Percentiles rank a stretch among this genome's conserved stretches.
phyloP scores from a whole-genome alignment of 1,140 invertebrate genomes.

The Drosophila orena region DNA sequence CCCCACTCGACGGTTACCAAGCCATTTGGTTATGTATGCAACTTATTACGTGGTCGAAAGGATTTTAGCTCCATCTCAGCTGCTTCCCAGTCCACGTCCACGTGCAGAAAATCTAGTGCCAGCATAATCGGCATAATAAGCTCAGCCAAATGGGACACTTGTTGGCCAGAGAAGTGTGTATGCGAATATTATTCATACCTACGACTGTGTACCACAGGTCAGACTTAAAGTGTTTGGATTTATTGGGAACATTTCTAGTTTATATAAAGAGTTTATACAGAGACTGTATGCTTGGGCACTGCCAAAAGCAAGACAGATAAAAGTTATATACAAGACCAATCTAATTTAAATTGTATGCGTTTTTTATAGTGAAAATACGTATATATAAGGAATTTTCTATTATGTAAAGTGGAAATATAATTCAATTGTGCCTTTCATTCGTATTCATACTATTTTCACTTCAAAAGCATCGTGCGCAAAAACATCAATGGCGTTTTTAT shows the following conservation, averaged over 20 bases:
- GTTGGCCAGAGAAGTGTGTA: slow-evolving; percentile 4
- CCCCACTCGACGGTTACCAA: slow-evolving; percentile 16
- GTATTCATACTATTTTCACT: neutral
- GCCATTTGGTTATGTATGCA: slow-evolving; percentile 46
- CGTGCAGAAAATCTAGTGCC: slow-evolving; percentile 17
- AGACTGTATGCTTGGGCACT: too few species aligned
- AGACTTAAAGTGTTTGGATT: slow-evolving; percentile 5
- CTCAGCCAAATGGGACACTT: slow-evolving; percentile 33
- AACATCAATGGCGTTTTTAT: slow-evolving; percentile 30
- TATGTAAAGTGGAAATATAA: too few species aligned
- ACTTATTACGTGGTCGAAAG: slow-evolving; percentile 39
- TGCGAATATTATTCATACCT: neutral
- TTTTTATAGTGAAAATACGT: too few species aligned
- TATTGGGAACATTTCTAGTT: neutral
- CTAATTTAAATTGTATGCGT: too few species aligned
- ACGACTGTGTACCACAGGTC: neutral
- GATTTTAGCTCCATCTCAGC: slow-evolving; percentile 15
- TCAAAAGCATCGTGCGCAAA: neutral
- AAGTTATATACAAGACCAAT: too few species aligned
- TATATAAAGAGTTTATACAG: too few species aligned
- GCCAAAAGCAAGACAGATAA: too few species aligned
- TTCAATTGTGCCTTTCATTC: too few species aligned
- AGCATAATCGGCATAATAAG: slow-evolving; percentile 8
- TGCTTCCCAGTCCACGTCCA: slow-evolving; percentile 21
- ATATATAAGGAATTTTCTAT: too few species aligned